Conservation (phyloP, 2,113 vertebrate species). For the Pogona vitticeps region DNA sequence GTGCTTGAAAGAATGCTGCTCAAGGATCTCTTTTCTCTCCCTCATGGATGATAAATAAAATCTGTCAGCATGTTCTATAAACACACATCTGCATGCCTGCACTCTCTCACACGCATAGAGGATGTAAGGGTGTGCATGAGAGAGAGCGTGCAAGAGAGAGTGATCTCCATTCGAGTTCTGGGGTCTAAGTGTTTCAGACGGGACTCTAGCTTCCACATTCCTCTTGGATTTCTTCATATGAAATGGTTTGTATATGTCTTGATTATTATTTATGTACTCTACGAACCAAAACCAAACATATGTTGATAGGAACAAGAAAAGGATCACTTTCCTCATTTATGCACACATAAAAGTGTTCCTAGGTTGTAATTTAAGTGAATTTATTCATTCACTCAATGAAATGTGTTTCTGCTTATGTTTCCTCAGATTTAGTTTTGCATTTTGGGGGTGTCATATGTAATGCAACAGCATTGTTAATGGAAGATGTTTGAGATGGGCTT, state of each 20-base stretch:
- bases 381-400: neutral
- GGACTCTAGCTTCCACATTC: slow-evolving; percentile 1
- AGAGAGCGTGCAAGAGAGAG: neutral
- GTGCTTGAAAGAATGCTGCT: neutral
- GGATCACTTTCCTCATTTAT: neutral
- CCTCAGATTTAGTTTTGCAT: neutral
- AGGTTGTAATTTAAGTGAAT: neutral
- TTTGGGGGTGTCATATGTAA: neutral
- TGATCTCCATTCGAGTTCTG: neutral
- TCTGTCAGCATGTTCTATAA: neutral
- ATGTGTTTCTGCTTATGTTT: neutral
- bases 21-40: neutral
- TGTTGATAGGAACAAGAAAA: neutral
- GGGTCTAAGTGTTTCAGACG: neutral
- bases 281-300: neutral
- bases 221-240: neutral
- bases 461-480: neutral
- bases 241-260: neutral
- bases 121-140: rapidly evolving
- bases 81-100: neutral
- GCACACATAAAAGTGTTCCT: neutral
- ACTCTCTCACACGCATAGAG: neutral
- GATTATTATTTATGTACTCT: neutral
- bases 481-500: too few relatives aligned
- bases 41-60: neutral